These are phyloP conservation scores for Dysdera silvatica DNA, from an alignment of 1,140 invertebrate genomes.

Conservation along the genomic window DNA sequence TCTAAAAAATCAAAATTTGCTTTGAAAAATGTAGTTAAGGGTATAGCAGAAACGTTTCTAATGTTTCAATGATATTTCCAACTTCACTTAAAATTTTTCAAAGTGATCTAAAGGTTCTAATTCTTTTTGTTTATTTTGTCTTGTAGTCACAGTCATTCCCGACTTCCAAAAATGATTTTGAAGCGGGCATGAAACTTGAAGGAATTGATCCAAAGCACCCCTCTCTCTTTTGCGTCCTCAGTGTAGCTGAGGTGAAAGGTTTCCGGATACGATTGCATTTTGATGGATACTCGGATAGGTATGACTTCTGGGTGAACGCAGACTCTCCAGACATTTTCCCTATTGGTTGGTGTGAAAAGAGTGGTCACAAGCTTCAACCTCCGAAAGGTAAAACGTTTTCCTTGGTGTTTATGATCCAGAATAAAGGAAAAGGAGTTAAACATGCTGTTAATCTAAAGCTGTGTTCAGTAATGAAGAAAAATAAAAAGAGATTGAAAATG, in stretches of 20 bases:
- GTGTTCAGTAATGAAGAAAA: too few species aligned
- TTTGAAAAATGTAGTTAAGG: too few species aligned
- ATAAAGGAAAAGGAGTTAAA: too few species aligned
- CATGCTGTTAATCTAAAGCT: too few species aligned
- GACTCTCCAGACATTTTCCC: conserved; percentile 86
- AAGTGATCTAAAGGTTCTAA: neutral
- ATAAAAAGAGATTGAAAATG: too few species aligned
- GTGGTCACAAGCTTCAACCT: conserved; percentile 61
- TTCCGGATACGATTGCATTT: conserved; percentile 75
- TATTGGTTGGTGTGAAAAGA: conserved; percentile 83
- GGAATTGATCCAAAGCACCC: conserved; percentile 88
- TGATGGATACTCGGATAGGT: conserved; percentile 79
- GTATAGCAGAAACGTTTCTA: too few species aligned
- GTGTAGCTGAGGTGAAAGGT: conserved; percentile 68
- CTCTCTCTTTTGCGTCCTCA: conserved; percentile 76
- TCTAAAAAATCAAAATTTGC: too few species aligned
- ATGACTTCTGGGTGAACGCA: conserved; percentile 90
- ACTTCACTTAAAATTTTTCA: conserved; percentile 41
- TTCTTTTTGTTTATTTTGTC: conserved; percentile 7
- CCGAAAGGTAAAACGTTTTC: conserved; percentile 67
- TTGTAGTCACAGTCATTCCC: conserved; percentile 39
- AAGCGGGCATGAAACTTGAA: conserved; percentile 82
- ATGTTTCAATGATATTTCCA: too few species aligned
- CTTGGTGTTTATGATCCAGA: too few species aligned
- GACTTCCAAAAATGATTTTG: conserved; percentile 43